Percentiles rank a stretch among this genome's conserved stretches.
These are phyloP conservation scores for Anomalospiza imberbis DNA, from an alignment of 2,797 vertebrate genomes.

Conservation along the genomic window DNA sequence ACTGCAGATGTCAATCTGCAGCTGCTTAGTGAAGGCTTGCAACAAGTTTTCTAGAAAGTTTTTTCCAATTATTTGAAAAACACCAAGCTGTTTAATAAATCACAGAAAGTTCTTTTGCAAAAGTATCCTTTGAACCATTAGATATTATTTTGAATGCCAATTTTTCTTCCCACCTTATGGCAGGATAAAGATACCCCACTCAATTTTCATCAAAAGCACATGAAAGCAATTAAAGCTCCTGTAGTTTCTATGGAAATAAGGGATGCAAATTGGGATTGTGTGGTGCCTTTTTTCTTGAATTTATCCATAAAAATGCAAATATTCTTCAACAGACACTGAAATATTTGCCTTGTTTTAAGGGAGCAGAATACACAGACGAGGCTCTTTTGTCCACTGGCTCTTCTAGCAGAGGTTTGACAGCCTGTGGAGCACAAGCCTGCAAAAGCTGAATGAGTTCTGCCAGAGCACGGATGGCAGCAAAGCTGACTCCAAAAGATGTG, in stretches of 20 bases:
- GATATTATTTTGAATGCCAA: slow-evolving; percentile 17
- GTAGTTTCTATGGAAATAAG: slow-evolving; percentile 69
- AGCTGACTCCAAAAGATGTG: not conserved
- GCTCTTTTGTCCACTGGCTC: slow-evolving; percentile 27
- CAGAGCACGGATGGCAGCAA: not conserved
- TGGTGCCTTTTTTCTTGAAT: slow-evolving; percentile 62
- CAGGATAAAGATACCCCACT: slow-evolving; percentile 36
- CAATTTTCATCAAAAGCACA: slow-evolving; percentile 44
- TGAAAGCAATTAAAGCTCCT: slow-evolving; percentile 49
- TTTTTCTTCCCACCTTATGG: slow-evolving; percentile 11
- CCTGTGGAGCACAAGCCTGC: not conserved
- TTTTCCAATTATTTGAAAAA: slow-evolving; percentile 26
- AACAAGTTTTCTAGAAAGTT: not conserved
- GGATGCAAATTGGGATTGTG: slow-evolving; percentile 64
- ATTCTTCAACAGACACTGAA: slow-evolving; percentile 40
- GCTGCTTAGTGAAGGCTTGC: not conserved
- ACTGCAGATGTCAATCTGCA: not conserved
- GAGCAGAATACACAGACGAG: not conserved
- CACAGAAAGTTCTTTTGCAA: slow-evolving; percentile 20
- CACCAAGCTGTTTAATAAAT: slow-evolving; percentile 53
- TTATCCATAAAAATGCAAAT: slow-evolving; percentile 71
- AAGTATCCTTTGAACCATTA: slow-evolving; percentile 59
- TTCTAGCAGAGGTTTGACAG: not conserved
- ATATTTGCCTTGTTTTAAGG: slow-evolving; percentile 43
- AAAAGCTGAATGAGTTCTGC: not conserved